Conservation (phyloP, 1,140 invertebrate species). For the Hyles vespertilio region DNA sequence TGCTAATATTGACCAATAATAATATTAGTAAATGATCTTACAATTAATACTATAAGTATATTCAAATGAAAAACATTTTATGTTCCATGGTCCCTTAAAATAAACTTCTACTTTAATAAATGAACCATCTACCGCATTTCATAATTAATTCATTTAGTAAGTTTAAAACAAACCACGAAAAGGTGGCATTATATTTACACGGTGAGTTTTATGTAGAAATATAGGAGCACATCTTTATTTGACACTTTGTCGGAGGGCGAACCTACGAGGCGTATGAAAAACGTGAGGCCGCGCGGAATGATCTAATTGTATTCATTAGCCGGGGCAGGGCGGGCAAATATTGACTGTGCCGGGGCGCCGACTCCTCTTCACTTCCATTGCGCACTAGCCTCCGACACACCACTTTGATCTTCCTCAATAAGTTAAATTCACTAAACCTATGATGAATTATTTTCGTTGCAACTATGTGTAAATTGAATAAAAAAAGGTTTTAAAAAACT, state of each 20-base stretch:
- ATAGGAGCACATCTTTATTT: conserved; percentile 41
- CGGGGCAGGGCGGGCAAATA: conserved; percentile 65
- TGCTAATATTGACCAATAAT: too few species aligned
- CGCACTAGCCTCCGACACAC: conserved; percentile 4
- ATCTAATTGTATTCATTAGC: conserved; percentile 75
- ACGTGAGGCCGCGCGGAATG: conserved; percentile 72
- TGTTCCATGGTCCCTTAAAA: too few species aligned
- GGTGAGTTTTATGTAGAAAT: background rate
- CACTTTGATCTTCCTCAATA: background rate
- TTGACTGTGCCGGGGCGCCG: conserved; percentile 50
- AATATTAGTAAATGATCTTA: too few species aligned
- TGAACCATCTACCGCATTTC: too few species aligned
- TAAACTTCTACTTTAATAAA: too few species aligned
- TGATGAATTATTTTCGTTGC: background rate
- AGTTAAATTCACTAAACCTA: background rate
- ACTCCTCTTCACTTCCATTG: conserved; percentile 20
- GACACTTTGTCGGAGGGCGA: conserved; percentile 54
- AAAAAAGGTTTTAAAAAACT: too few species aligned
- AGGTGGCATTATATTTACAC: too few species aligned
- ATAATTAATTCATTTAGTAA: too few species aligned
- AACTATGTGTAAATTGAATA: too few species aligned
- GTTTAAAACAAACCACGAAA: too few species aligned
- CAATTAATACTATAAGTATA: too few species aligned
- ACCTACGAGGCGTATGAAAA: conserved; percentile 63
- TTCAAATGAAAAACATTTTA: too few species aligned